These are phyloP conservation scores for Cephalophus harveyi DNA, from an alignment of 2,113 vertebrate species.

Conservation along the genomic window DNA sequence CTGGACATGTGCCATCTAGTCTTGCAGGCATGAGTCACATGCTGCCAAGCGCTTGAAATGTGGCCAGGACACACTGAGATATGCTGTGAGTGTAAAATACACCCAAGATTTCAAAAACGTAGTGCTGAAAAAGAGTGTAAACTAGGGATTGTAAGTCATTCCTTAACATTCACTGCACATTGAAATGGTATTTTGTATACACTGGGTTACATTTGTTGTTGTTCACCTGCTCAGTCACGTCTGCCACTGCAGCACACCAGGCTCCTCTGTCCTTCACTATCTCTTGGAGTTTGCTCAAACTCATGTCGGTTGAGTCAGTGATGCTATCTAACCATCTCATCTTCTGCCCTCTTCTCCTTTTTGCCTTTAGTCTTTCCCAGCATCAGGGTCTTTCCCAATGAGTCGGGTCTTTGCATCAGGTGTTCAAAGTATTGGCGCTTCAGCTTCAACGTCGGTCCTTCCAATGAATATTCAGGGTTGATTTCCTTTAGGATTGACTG, in stretches of 20 bases:
- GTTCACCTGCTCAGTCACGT: not conserved
- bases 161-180: too few species aligned
- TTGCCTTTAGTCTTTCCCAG: not conserved
- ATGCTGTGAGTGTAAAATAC: not conserved
- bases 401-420: not conserved
- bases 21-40: not conserved
- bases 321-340: not conserved
- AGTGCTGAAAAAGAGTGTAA: not conserved
- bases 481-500: not conserved
- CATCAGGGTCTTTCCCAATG: not conserved
- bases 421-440: not conserved
- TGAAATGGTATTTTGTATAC: not conserved
- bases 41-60: accelerated
- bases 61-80: not conserved
- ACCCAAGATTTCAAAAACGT: not conserved
- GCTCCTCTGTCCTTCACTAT: not conserved
- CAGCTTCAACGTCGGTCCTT: not conserved
- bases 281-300: not conserved
- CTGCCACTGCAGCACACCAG: not conserved
- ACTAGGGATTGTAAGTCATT: not conserved
- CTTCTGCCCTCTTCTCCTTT: not conserved
- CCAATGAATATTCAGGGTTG: not conserved
- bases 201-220: not conserved
- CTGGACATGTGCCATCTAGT: too few species aligned
- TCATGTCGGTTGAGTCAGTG: not conserved